Percentiles rank a stretch among this genome's conserved stretches.
These are phyloP conservation scores for Xenus cinereus DNA, from an alignment of 2,113 vertebrate species.

Conservation along the genomic window DNA sequence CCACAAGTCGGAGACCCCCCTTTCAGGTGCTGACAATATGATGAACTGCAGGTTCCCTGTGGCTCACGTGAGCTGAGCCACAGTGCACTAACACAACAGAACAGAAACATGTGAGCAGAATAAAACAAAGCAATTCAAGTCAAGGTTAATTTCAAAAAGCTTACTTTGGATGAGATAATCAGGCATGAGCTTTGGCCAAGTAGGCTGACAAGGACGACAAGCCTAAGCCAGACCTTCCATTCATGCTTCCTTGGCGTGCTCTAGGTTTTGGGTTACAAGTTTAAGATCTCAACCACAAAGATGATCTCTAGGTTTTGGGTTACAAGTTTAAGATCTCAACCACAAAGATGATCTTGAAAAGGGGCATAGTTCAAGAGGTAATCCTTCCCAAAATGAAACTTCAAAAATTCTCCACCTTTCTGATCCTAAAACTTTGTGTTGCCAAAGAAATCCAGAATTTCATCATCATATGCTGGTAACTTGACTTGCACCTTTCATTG, in stretches of 20 bases:
- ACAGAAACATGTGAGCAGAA: not conserved
- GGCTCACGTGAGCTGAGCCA: not conserved
- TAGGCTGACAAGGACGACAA: not conserved
- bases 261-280: not conserved
- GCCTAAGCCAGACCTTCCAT: not conserved
- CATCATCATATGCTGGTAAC: not conserved
- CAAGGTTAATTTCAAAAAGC: not conserved
- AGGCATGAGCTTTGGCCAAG: not conserved
- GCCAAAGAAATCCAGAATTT: not conserved
- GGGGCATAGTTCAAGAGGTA: not conserved
- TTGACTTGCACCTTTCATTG: not conserved
- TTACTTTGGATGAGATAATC: not conserved
- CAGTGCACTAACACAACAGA: not conserved
- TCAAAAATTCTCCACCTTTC: not conserved
- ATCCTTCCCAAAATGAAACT: not conserved
- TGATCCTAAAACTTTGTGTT: not conserved
- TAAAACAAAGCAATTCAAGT: not conserved
- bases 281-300: not conserved
- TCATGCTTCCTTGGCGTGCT: not conserved
- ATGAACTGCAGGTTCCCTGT: not conserved
- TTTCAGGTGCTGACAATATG: not conserved
- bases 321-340: not conserved
- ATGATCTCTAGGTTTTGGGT: not conserved
- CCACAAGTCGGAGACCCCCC: not conserved
- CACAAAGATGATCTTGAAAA: not conserved